Evolutionary conservation across 2,113 vertebrate species (phyloP).

Genomic region (Platysternon megacephalum): DNA sequence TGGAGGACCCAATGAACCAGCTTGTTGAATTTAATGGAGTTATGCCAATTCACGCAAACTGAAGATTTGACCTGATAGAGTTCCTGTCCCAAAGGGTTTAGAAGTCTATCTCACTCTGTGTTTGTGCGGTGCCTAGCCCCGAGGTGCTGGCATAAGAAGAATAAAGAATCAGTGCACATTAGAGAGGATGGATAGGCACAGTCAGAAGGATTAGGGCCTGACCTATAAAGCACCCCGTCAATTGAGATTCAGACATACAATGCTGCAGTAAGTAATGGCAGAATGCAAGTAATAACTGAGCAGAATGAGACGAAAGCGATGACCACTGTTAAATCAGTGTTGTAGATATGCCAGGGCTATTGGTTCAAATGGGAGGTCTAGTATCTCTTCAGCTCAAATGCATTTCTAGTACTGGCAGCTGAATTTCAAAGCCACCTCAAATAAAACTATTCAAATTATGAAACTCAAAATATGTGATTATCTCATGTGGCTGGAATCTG

Average conservation of each 20-base stretch:
- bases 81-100: too few relatives aligned
- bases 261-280: rapidly evolving
- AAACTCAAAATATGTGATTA: background rate
- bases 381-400: background rate
- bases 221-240: background rate
- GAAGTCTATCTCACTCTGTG: too few relatives aligned
- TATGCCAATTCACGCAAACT: background rate
- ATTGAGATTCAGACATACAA: background rate
- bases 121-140: background rate
- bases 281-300: background rate
- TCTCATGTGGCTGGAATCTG: slow-evolving; percentile 24
- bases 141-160: rapidly evolving
- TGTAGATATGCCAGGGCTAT: background rate
- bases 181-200: background rate
- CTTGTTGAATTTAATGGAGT: background rate
- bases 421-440: background rate
- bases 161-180: background rate
- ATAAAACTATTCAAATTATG: background rate
- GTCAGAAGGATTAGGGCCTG: background rate
- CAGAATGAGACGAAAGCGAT: background rate
- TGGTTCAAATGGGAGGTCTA: background rate
- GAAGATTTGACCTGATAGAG: background rate
- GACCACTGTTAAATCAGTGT: rapidly evolving
- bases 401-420: background rate
- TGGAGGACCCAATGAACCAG: background rate